These are phyloP conservation scores for Thymelicus sylvestris DNA, from an alignment of 2,888 invertebrate genomes.

Conservation along the genomic window DNA sequence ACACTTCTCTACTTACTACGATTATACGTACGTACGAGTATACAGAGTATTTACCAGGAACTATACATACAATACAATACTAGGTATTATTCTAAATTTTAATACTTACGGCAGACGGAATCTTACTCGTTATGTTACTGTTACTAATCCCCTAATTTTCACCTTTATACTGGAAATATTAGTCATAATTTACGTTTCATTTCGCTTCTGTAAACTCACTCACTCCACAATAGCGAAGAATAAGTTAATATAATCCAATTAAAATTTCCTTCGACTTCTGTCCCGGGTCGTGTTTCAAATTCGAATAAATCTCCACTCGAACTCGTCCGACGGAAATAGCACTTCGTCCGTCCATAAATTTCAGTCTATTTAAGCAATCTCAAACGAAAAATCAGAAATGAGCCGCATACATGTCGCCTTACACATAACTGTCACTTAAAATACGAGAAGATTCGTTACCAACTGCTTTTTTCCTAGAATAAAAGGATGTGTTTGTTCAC, in stretches of 20 bases:
- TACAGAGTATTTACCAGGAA: too few relatives aligned
- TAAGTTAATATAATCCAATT: constrained; percentile 82
- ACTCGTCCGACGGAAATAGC: constrained; percentile 82
- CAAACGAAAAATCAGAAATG: constrained; percentile 81
- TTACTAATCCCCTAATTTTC: constrained; percentile 3
- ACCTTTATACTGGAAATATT: constrained; percentile 2
- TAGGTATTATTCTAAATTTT: too few relatives aligned
- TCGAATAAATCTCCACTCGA: constrained; percentile 79
- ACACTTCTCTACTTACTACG: background rate
- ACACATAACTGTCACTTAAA: constrained; percentile 55
- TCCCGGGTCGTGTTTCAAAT: constrained; percentile 79
- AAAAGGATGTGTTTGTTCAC: constrained; percentile 13
- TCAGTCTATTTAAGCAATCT: constrained; percentile 81
- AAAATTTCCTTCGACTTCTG: constrained; percentile 77
- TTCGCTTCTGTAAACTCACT: constrained; percentile 27
- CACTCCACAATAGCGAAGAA: constrained; percentile 42
- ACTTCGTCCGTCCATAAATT: constrained; percentile 80
- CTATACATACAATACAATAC: too few relatives aligned
- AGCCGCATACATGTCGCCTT: constrained; percentile 68
- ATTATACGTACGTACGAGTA: background rate
- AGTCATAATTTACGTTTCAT: constrained; percentile 29
- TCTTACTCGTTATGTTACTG: too few relatives aligned
- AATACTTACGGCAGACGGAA: too few relatives aligned
- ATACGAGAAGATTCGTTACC: constrained; percentile 46
- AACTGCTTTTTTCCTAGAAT: constrained; percentile 24